Evolutionary conservation across 2,113 vertebrate genomes (phyloP).

Genomic region (Brevimyrus niger): DNA sequence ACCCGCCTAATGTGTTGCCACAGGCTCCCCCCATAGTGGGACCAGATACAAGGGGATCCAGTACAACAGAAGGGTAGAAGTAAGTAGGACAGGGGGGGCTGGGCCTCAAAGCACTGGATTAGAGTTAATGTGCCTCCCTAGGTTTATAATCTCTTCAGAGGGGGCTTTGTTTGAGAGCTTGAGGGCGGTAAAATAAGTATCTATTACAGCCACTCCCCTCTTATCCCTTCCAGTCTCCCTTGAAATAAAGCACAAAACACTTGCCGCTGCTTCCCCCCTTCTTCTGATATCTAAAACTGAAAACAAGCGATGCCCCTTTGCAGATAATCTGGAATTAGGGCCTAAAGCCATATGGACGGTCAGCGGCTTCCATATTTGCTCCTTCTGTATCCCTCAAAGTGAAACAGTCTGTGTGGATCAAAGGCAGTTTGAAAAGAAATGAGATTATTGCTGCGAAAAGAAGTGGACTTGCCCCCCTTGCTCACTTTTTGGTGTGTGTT

Average conservation of each 20-base stretch:
- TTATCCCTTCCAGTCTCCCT: constrained; percentile 47
- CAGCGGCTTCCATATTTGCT: constrained; percentile 65
- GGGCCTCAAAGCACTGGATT: constrained; percentile 73
- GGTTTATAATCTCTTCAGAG: constrained; percentile 76
- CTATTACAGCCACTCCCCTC: constrained; percentile 71
- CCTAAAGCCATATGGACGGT: constrained; percentile 60
- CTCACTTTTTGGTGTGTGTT: background rate
- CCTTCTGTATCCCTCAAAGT: constrained; percentile 65
- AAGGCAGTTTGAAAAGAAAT: constrained; percentile 48
- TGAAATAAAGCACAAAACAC: constrained; percentile 64
- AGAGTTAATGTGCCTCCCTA: constrained; percentile 76
- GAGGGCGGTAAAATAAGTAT: constrained; percentile 73
- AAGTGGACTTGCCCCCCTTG: constrained; percentile 3
- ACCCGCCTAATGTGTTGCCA: constrained; percentile 51
- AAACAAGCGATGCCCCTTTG: constrained; percentile 66
- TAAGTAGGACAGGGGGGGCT: constrained; percentile 51
- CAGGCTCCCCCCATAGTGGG: constrained; percentile 56
- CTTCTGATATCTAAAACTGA: constrained; percentile 58
- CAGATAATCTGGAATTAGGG: constrained; percentile 69
- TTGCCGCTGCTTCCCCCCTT: constrained; percentile 55
- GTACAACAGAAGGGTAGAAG: constrained; percentile 61
- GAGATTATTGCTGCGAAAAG: constrained; percentile 35
- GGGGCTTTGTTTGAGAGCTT: constrained; percentile 70
- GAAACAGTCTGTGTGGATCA: constrained; percentile 55
- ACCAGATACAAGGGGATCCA: constrained; percentile 51